Evolutionary conservation across 2,888 invertebrate genomes (phyloP), one percentile per base, ranked within the genome.

Genomic region (Phanerotoma sp.): DNA sequence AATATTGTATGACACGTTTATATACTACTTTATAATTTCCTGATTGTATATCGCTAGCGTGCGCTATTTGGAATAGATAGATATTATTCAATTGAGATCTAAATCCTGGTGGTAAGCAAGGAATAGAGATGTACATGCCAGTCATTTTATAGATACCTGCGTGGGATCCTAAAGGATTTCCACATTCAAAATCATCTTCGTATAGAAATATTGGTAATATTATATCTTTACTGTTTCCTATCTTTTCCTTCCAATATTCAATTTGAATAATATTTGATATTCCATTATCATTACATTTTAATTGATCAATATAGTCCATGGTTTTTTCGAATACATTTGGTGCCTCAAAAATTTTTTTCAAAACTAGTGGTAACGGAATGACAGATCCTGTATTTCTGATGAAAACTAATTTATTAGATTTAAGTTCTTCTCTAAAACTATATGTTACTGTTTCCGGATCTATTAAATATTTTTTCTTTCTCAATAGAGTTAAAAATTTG

Each of bases 101-200:
- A 46, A 38, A 54, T 16, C 53, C 40, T 1, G 52, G 53, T 15
- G 57, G 58, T 7, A 55, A 28, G 40, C 41, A 41, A 16, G 41
- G 20, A 9, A 50, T 18, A 11, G 37, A 16, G 6, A 30, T n/a
- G 21, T 50, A 50, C 13, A 41, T 6, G 5, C 21, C 50, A 20
- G 40, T 18, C 5, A 50, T 6, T 44, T 35, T 55, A n/a, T 41
- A 28, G 4, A 49, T 41, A 15, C 44, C 40, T 18, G 33, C 46
- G 37, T 57, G 57, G 18, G 52, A 38, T 9, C 57, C 61, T 4
- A 59, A 18, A 10, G 56, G 52, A 35, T 61, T 61, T 15, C 52
- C 50, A 3, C 16, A 33, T 21, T 61, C 57, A n/a, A 53, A 57
- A 42, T 62, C 61, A 52, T 62, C 58, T 28, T 47, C 59, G 30